Evolutionary conservation across 2,888 invertebrate genomes (phyloP).

Genomic region (Orchesella flavescens): DNA sequence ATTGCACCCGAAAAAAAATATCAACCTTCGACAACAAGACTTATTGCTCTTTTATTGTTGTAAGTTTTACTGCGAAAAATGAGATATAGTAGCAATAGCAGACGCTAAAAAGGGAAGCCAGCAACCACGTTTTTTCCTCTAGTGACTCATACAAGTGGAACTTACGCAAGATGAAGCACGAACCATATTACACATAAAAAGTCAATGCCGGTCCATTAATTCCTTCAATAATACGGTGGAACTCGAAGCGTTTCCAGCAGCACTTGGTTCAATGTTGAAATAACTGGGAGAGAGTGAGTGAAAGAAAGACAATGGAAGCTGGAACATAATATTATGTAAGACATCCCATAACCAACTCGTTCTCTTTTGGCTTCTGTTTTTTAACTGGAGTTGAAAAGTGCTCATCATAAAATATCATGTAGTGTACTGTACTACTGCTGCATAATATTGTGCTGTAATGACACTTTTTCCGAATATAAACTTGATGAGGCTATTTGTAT

Average conservation of each 20-base stretch:
- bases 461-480: conserved; percentile 36
- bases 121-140: conserved; percentile 1
- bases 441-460: conserved; percentile 31
- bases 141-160: conserved; percentile 15
- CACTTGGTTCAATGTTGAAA: background rate
- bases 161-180: conserved; percentile 27
- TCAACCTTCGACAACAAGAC: background rate
- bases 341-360: background rate
- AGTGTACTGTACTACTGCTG: conserved; percentile 16
- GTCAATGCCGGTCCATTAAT: conserved; percentile 34
- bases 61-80: conserved; percentile 1
- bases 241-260: background rate
- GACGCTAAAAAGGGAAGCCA: background rate
- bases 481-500: conserved; percentile 31
- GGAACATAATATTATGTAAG: background rate
- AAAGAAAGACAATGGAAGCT: conserved; percentile 10
- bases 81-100: background rate
- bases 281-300: conserved; percentile 7
- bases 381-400: conserved; percentile 1
- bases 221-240: conserved; percentile 21
- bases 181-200: conserved; percentile 6
- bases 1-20: background rate
- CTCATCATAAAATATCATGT: conserved; percentile 37
- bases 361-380: background rate
- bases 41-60: conserved; percentile 5